Conservation (phyloP, 2,888 invertebrate genomes). For the Papilio protenor region DNA sequence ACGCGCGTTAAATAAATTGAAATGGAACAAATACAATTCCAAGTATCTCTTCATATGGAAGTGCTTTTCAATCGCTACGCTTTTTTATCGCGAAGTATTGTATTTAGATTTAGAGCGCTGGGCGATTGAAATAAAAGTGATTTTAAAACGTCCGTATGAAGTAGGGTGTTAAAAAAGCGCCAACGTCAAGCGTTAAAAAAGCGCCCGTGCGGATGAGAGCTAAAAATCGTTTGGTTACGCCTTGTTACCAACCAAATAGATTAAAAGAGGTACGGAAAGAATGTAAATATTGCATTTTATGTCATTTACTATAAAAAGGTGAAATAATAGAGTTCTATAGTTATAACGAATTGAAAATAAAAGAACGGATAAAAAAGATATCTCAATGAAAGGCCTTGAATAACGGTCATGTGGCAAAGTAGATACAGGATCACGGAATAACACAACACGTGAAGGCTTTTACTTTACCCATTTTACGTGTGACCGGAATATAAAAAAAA, state of each 20-base stretch:
- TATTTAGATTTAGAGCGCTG: no score
- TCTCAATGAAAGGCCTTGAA: slow-evolving; percentile 15
- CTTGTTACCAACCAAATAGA: no score
- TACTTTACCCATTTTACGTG: slow-evolving; percentile 35
- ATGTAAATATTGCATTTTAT: background rate
- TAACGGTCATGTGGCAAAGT: slow-evolving; percentile 26
- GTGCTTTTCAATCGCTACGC: no score
- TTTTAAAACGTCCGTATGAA: no score
- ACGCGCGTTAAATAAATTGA: no score
- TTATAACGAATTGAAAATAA: background rate
- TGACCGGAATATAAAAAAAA: slow-evolving; percentile 31
- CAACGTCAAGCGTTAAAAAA: no score
- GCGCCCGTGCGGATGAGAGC: no score
- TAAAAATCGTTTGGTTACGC: no score
- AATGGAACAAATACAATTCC: no score
- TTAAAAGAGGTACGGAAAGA: background rate
- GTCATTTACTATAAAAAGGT: background rate
- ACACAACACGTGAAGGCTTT: slow-evolving; percentile 35
- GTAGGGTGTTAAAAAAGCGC: no score
- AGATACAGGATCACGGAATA: slow-evolving; percentile 33
- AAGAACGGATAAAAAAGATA: background rate
- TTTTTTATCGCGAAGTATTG: no score
- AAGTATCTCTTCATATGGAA: background rate
- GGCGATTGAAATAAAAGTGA: no score
- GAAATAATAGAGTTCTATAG: background rate